Base-by-base conservation (phyloP, 2,888 invertebrate genomes). In the Molorchus minor region DNA sequence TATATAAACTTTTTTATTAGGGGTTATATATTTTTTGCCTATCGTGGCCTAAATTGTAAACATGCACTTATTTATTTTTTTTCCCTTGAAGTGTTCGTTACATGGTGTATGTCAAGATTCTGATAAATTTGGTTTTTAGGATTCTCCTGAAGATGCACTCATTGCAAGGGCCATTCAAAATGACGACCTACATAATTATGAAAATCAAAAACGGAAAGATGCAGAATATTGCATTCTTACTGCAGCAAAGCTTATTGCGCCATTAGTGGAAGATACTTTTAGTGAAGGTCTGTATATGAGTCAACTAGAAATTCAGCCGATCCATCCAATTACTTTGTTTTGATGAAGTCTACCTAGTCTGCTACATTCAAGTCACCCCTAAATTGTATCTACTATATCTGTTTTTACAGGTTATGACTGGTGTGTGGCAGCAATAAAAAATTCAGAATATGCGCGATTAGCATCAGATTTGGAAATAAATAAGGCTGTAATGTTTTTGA, bases 381-480 rank as follows among this genome's bases (percentile, higher is more conserved):
- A n/a, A n/a, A n/a, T n/a, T 38, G 5, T 38, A 38, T 38, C 5
- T 12, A 5, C 5, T 12, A 7, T 8, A 5, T 5, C 38, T 38
- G n/a, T n/a, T n/a, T n/a, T n/a, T n/a, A n/a, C 46, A 81, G 84
- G 84, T 19, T 87, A 87, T 68, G 84, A 81, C 67, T 96, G 96
- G 97, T 98, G 98, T 80, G 93, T 97, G 51, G 95, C 96, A 70
- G 89, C 93, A 16, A 92, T 98, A 47, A 94, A 96, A 77, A 90
- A 91, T 43, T 96, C 97, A n/a, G 89, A 88, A 77, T 93, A 91
- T 72, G 86, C 90, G 30, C 87, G 87, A 77, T 84, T 94, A 65
- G 95, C 93, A 38, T 91, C 89, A 71, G 97, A 92, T 83, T 82
- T 96, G 67, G 96, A 96, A 81, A 90, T 96, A 64, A 94, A 93